A percentile compares a stretch with the other conserved stretches of the same genome.
Evolutionary conservation across 2,797 vertebrate species (phyloP).

Genomic region (Smutsia temminckii): DNA sequence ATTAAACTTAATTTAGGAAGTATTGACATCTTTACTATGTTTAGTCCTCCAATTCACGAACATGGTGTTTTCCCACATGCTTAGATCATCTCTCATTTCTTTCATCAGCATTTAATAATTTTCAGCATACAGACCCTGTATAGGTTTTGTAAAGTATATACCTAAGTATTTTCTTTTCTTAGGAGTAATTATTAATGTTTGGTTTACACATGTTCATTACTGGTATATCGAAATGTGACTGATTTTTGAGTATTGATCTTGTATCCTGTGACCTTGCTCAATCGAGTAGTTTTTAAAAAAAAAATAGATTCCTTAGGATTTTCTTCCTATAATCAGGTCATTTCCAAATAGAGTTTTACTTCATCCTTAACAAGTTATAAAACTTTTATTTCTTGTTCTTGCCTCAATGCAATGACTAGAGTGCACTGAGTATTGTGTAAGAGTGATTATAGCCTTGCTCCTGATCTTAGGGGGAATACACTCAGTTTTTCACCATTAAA

Average conservation of each 20-base stretch:
- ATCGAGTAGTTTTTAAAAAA: not conserved
- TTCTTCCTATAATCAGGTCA: not conserved
- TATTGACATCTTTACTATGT: not conserved
- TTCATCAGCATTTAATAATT: not conserved
- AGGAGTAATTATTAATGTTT: not conserved
- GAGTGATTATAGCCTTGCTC: not conserved
- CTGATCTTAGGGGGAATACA: too few relatives aligned
- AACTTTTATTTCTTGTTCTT: not conserved
- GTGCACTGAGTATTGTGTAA: not conserved
- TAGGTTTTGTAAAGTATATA: not conserved
- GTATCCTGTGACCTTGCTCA: not conserved
- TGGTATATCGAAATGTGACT: not conserved
- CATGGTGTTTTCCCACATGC: not conserved
- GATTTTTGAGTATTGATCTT: not conserved
- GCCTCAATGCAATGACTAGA: not conserved
- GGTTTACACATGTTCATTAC: not conserved
- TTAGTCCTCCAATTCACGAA: not conserved
- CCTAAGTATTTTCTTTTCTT: not conserved
- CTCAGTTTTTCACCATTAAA: not conserved
- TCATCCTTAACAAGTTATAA: not conserved
- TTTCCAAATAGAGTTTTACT: not conserved
- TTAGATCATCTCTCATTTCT: not conserved
- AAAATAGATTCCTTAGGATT: not conserved
- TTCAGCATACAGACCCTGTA: not conserved
- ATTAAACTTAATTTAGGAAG: not conserved